phyloP scores from a whole-genome alignment of 2,797 vertebrate species.

The Danio aesculapii region DNA sequence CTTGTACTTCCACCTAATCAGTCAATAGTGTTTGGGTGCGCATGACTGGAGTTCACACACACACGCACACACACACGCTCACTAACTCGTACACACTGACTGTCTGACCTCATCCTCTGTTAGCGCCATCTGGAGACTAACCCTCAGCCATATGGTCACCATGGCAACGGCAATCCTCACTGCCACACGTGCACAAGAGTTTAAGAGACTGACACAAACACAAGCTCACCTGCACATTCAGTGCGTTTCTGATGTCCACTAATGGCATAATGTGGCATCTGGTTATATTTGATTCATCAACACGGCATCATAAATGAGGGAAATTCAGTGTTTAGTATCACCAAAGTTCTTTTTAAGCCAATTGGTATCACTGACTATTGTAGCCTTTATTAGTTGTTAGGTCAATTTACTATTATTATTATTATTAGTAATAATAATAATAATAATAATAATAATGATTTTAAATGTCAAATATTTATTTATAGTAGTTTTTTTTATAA shows the following conservation, averaged over 20 bases:
- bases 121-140: slow-evolving; percentile 62
- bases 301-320: neutral
- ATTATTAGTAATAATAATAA: too few relatives aligned
- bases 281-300: neutral
- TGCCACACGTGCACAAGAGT: slow-evolving; percentile 9
- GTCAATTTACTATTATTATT: too few relatives aligned
- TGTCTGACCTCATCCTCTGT: slow-evolving; percentile 58
- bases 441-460: too few relatives aligned
- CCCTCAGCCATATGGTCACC: slow-evolving; percentile 61
- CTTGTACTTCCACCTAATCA: neutral
- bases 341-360: too few relatives aligned
- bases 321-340: too few relatives aligned
- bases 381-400: too few relatives aligned
- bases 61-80: slow-evolving; percentile 22
- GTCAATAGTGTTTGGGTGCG: slow-evolving; percentile 38
- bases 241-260: neutral
- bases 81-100: slow-evolving; percentile 6
- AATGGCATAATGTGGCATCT: neutral
- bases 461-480: too few relatives aligned
- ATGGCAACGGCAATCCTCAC: slow-evolving; percentile 28
- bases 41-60: slow-evolving; percentile 15
- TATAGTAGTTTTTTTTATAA: too few relatives aligned
- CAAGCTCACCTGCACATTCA: neutral
- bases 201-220: slow-evolving; percentile 2
- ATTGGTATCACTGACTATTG: too few relatives aligned